These are phyloP conservation scores for Catostylus mosaicus DNA, from an alignment of 30 jellyfish, hydroid and myxozoan genomes.

Conservation along the genomic window DNA sequence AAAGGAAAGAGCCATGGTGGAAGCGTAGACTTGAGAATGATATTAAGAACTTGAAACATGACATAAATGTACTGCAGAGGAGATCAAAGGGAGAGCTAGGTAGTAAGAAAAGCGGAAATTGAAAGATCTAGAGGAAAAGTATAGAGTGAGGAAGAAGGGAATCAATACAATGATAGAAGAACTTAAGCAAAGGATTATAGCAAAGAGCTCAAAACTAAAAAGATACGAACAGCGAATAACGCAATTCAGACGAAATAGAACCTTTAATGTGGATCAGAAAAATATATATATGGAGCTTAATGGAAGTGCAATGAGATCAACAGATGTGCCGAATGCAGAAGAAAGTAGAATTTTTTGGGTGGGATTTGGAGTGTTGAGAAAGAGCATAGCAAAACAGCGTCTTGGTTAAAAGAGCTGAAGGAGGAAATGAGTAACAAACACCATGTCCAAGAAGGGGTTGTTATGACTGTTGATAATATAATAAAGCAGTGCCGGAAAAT, in stretches of 20 bases:
- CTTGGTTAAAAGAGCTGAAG: neutral
- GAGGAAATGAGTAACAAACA: neutral
- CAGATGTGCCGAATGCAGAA: neutral
- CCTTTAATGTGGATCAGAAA: constrained; percentile 32
- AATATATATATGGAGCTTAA: neutral
- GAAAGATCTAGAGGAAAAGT: constrained; percentile 22
- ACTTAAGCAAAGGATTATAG: constrained; percentile 7
- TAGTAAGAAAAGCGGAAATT: constrained; percentile 28
- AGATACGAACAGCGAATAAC: constrained; percentile 14
- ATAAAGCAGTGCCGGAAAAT: neutral
- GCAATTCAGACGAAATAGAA: constrained; percentile 28
- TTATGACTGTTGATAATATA: neutral
- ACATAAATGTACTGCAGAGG: constrained; percentile 12
- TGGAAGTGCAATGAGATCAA: neutral
- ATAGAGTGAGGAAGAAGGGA: constrained; percentile 27
- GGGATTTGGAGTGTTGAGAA: constrained; percentile 4
- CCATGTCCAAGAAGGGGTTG: neutral
- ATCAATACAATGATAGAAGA: neutral
- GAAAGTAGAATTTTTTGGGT: neutral
- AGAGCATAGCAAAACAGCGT: neutral
- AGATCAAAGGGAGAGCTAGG: constrained; percentile 25
- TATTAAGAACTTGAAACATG: constrained; percentile 12
- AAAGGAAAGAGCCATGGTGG: constrained; percentile 16
- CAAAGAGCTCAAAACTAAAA: constrained; percentile 16
- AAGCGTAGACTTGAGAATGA: too few species aligned